Percentiles rank a stretch among this genome's conserved stretches.
Evolutionary conservation across 2,113 vertebrate species (phyloP).

Genomic region (Apeltes quadracus): DNA sequence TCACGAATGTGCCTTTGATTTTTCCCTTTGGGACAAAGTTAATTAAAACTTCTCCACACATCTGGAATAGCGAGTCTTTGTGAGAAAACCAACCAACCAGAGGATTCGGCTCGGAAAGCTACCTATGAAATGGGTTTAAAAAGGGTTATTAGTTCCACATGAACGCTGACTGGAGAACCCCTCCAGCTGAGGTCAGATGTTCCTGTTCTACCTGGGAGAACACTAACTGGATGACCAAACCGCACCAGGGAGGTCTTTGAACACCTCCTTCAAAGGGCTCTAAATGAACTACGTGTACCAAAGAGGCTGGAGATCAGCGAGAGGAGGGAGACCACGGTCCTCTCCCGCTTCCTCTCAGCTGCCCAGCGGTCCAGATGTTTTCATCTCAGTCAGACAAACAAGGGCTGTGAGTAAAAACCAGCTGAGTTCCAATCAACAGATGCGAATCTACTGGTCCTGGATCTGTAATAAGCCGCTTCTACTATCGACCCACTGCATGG

Average conservation of each 20-base stretch:
- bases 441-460: slow-evolving; percentile 38
- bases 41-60: slow-evolving; percentile 25
- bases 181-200: not conserved
- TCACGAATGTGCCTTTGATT: slow-evolving; percentile 65
- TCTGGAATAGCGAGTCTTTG: slow-evolving; percentile 54
- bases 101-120: slow-evolving; percentile 33
- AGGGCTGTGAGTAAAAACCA: slow-evolving; percentile 60
- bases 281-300: slow-evolving; percentile 46
- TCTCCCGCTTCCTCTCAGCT: slow-evolving; percentile 34
- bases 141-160: slow-evolving; percentile 30
- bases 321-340: not conserved
- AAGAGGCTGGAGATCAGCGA: slow-evolving; percentile 1
- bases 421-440: slow-evolving; percentile 44
- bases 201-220: slow-evolving; percentile 28
- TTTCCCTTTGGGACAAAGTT: slow-evolving; percentile 6
- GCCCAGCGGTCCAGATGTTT: slow-evolving; percentile 27
- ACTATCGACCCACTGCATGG: slow-evolving; percentile 30
- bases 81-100: slow-evolving; percentile 28
- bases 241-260: slow-evolving; percentile 33
- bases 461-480: slow-evolving; percentile 36
- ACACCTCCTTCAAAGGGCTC: slow-evolving; percentile 62
- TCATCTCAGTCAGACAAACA: slow-evolving; percentile 18
- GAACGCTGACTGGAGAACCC: slow-evolving; percentile 1
- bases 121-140: slow-evolving; percentile 44
- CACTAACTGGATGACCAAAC: slow-evolving; percentile 56